Evolutionary conservation across 1,140 invertebrate species (phyloP).

Genomic region (Andricus grossulariae): DNA sequence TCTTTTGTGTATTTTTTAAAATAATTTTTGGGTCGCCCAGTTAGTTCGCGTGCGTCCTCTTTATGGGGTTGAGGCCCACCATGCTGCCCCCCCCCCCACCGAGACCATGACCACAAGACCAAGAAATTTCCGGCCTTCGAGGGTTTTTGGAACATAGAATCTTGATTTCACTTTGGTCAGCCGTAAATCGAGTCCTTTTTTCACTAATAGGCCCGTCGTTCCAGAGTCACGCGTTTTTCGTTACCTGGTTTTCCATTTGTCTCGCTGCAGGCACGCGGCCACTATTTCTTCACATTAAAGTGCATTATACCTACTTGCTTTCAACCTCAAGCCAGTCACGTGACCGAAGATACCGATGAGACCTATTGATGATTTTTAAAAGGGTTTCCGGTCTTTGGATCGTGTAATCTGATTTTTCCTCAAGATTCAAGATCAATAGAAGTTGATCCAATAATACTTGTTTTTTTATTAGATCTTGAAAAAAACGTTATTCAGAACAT

Average conservation of each 20-base stretch:
- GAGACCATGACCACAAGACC: background rate
- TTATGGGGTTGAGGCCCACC: background rate
- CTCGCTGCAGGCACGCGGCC: conserved; percentile 20
- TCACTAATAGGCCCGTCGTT: background rate
- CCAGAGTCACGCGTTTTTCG: background rate
- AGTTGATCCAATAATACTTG: background rate
- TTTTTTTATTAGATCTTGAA: background rate
- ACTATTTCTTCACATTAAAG: conserved; percentile 13
- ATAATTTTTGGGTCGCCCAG: too few species aligned
- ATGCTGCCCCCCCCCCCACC: background rate
- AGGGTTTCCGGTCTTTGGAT: conserved; percentile 23
- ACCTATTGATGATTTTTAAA: background rate
- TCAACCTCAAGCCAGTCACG: background rate
- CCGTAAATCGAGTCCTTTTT: conserved; percentile 16
- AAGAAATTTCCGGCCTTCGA: background rate
- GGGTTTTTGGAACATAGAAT: background rate
- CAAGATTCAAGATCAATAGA: conserved; percentile 1
- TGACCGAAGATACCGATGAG: conserved; percentile 16
- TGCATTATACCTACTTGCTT: background rate
- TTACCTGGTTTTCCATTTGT: conserved; percentile 26
- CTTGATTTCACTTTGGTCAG: conserved; percentile 29
- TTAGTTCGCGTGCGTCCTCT: background rate
- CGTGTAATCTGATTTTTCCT: conserved; percentile 23
- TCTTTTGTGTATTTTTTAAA: background rate
- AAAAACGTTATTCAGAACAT: too few species aligned